Percentiles rank a stretch among this genome's conserved stretches.
Conservation (phyloP, 1,140 invertebrate species). For the Hormaphis cornu region DNA sequence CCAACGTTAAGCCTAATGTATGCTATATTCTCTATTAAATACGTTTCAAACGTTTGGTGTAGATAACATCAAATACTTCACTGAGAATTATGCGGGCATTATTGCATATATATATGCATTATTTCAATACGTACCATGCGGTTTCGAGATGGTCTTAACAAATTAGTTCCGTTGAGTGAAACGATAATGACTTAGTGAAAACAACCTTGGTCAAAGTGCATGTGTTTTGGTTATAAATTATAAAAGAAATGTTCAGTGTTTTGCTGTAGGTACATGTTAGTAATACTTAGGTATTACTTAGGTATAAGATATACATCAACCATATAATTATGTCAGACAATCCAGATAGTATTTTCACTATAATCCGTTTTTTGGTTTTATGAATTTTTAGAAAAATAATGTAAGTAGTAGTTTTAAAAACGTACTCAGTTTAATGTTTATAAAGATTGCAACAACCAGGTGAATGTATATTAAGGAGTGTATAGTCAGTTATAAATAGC, state of each 20-base stretch:
- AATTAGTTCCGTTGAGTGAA: constrained; percentile 1
- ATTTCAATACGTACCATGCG: not conserved
- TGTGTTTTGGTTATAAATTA: not conserved
- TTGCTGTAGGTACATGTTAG: not conserved
- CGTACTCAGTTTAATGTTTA: no score
- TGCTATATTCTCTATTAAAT: not conserved
- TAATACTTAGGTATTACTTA: not conserved
- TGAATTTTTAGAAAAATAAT: no score
- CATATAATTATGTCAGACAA: no score
- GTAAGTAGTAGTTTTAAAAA: no score
- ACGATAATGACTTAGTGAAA: not conserved
- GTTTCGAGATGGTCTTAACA: not conserved
- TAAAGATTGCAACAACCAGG: no score
- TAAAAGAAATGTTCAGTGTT: not conserved
- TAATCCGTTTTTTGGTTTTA: no score
- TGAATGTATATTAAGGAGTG: no score
- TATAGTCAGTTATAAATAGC: no score
- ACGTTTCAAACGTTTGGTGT: not conserved
- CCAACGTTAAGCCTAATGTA: not conserved
- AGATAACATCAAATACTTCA: constrained; percentile 2
- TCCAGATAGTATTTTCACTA: no score
- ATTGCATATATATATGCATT: no score
- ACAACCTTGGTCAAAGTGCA: not conserved
- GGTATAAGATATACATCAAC: not conserved
- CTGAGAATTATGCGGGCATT: not conserved